Conservation (phyloP, 2,113 vertebrate species). For the Channa argus region DNA sequence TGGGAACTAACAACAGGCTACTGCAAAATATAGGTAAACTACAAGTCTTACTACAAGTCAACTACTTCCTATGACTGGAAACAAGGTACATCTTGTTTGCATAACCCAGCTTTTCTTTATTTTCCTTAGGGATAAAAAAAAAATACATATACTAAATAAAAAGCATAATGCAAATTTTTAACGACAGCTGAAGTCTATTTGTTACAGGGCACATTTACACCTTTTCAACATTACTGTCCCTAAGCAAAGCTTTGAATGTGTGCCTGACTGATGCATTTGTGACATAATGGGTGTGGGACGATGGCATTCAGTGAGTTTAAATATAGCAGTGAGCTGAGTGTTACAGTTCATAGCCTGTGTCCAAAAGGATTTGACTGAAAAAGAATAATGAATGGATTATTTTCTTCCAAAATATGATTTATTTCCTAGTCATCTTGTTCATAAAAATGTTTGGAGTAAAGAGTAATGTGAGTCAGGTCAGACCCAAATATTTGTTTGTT, state of each 20-base stretch:
- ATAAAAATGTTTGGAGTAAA: neutral
- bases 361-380: constrained; percentile 19
- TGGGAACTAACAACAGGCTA: too few relatives aligned
- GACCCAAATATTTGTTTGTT: too few relatives aligned
- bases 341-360: constrained; percentile 13
- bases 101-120: neutral
- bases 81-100: neutral
- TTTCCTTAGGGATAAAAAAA: neutral
- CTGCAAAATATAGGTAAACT: too few relatives aligned
- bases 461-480: too few relatives aligned
- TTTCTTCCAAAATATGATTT: neutral
- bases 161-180: constrained; percentile 7
- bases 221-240: constrained; percentile 46
- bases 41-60: too few relatives aligned
- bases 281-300: constrained; percentile 33
- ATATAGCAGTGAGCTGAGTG: constrained; percentile 48
- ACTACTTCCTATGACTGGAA: neutral
- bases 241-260: constrained; percentile 42
- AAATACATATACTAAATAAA: too few relatives aligned
- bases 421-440: neutral
- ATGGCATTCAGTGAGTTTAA: constrained; percentile 45
- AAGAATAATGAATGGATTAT: neutral
- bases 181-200: constrained; percentile 38
- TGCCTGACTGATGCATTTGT: constrained; percentile 51
- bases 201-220: constrained; percentile 55